phyloP scores from a whole-genome alignment of 2,888 invertebrate genomes.

The Dione vanillae region DNA sequence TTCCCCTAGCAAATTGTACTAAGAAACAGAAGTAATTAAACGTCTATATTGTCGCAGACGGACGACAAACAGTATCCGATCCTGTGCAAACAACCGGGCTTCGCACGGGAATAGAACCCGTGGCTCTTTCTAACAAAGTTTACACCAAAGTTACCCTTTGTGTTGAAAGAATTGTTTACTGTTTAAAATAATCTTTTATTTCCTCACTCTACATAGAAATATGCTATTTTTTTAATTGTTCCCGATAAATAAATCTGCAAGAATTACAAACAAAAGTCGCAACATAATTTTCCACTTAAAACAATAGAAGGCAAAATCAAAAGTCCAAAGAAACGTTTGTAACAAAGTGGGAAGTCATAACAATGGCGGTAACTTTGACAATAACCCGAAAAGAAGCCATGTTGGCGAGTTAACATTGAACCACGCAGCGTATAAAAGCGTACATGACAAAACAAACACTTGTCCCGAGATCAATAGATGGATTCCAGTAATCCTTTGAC shows the following conservation, averaged over 20 bases:
- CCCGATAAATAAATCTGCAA: constrained; percentile 9
- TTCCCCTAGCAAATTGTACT: constrained; percentile 11
- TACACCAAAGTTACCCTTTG: constrained; percentile 47
- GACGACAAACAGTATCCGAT: constrained; percentile 68
- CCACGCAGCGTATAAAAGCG: constrained; percentile 39
- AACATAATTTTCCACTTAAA: constrained; percentile 23
- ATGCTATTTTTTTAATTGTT: constrained; percentile 24
- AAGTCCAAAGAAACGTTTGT: constrained; percentile 1
- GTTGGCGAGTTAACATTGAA: constrained; percentile 17
- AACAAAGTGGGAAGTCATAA: constrained; percentile 1
- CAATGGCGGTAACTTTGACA: constrained; percentile 24
- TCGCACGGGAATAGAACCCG: constrained; percentile 61
- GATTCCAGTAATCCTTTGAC: constrained; percentile 80
- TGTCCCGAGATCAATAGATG: constrained; percentile 71
- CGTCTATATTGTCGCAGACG: constrained; percentile 70
- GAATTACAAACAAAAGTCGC: background rate
- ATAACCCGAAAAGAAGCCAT: constrained; percentile 16
- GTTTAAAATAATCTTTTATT: constrained; percentile 40
- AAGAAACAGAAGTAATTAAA: constrained; percentile 39
- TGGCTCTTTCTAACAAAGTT: constrained; percentile 42
- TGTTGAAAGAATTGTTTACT: constrained; percentile 38
- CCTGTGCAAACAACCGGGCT: constrained; percentile 62
- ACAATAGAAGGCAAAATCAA: constrained; percentile 19
- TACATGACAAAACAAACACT: constrained; percentile 47
- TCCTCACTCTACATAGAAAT: constrained; percentile 1